Evolutionary conservation across 2,888 invertebrate species (phyloP).

Genomic region (Noctua pronuba): DNA sequence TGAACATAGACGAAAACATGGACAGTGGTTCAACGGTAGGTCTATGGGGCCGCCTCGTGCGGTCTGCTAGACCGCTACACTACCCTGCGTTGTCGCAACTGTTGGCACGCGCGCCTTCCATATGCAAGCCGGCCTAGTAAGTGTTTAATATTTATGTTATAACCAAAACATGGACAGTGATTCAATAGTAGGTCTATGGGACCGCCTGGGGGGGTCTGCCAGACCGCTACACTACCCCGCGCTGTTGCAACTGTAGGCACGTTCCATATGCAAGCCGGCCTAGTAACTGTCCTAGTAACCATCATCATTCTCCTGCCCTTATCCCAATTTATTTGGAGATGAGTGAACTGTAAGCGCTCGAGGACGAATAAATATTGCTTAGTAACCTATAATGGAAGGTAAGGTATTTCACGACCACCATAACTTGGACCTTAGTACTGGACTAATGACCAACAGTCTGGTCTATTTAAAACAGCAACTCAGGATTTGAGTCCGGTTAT

Average conservation of each 20-base stretch:
- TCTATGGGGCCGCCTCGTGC: conserved; percentile 89
- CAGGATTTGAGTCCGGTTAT: not conserved
- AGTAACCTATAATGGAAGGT: not conserved
- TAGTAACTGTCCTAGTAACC: conserved; percentile 89
- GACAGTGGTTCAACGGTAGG: conserved; percentile 87
- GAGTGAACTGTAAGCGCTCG: not conserved
- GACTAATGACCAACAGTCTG: not conserved
- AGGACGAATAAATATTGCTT: not conserved
- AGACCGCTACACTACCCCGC: conserved; percentile 93
- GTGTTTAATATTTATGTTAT: conserved; percentile 70
- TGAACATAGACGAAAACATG: conserved; percentile 83
- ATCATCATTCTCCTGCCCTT: no score
- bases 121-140: conserved; percentile 93
- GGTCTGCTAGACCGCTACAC: conserved; percentile 92
- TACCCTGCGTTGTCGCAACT: conserved; percentile 93
- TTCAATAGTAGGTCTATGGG: conserved; percentile 87
- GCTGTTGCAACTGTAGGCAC: conserved; percentile 92
- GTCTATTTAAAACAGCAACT: not conserved
- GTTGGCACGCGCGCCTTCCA: conserved; percentile 90
- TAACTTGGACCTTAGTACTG: no score
- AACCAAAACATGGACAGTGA: conserved; percentile 86
- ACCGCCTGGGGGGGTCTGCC: conserved; percentile 91
- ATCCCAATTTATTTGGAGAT: no score
- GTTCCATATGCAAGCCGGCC: conserved; percentile 92
- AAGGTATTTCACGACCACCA: not conserved